Evolutionary conservation across 2,888 invertebrate genomes (phyloP).

Genomic region (Scaptomyza cyrtandrae): DNA sequence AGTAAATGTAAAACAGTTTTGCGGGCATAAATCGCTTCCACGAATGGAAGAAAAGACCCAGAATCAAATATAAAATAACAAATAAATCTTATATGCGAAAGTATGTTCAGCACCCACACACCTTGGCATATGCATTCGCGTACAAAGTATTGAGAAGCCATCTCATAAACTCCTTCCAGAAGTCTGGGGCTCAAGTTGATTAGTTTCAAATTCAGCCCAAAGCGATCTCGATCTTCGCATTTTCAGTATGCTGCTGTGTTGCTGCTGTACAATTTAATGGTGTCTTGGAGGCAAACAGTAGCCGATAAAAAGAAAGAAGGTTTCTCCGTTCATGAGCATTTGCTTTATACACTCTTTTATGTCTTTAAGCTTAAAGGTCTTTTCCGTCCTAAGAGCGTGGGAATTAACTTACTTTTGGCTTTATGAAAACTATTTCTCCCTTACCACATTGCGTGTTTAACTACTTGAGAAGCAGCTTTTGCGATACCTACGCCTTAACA

Average conservation of each 20-base stretch:
- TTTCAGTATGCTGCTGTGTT: slow-evolving; percentile 48
- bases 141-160: slow-evolving; percentile 4
- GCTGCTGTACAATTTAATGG: slow-evolving; percentile 59
- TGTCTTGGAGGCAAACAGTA: slow-evolving; percentile 50
- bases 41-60: neutral
- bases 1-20: too few relatives aligned
- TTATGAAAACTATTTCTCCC: slow-evolving; percentile 5
- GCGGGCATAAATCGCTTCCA: too few relatives aligned
- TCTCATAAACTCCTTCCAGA: slow-evolving; percentile 20
- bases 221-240: slow-evolving; percentile 71
- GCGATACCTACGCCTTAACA: slow-evolving; percentile 36
- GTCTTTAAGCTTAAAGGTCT: slow-evolving; percentile 56
- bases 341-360: slow-evolving; percentile 20
- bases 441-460: slow-evolving; percentile 53
- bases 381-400: slow-evolving; percentile 59
- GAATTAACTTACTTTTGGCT: slow-evolving; percentile 45
- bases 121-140: slow-evolving; percentile 18
- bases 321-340: slow-evolving; percentile 15
- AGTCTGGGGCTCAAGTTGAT: slow-evolving; percentile 17
- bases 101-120: neutral
- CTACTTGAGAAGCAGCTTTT: slow-evolving; percentile 27
- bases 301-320: slow-evolving; percentile 18
- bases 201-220: slow-evolving; percentile 42
- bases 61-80: neutral
- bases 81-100: neutral